Base-by-base conservation (phyloP, 2,888 invertebrate genomes). In the Leucania comma region DNA sequence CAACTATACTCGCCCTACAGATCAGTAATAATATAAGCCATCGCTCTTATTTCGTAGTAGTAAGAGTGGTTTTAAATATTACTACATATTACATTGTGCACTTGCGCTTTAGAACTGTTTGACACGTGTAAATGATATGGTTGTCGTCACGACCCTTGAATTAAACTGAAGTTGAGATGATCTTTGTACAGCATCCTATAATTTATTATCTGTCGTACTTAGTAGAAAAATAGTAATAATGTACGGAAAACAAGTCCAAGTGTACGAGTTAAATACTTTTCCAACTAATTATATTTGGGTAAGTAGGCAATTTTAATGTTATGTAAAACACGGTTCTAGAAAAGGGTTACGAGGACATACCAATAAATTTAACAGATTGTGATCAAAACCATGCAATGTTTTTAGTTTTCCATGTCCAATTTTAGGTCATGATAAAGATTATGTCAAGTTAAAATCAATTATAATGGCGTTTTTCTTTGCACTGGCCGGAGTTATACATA, bases 271-370 rank as follows among this genome's bases (percentile, higher is more conserved):
- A 2, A 3, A 12, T 24, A 48, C n/a, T 3, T 48, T 9, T n/a
- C 48, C n/a, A 46, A 48, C 20, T 2, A 60, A 32, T n/a, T n/a
- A 56, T 57, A 35, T 24, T 58, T 50, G 58, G n/a, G 17, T 38
- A 29, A n/a, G 2, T 14, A 24, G 17, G 14, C 50, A 17, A 24
- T 24, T 22, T 46, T 20, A 46, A n/a, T 8, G 9, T 9, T 48
- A n/a, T 48, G 46, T 48, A 6, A 9, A 22, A 20, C 12, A n/a
- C 22, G 10, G 32, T 20, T 42, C 20, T 51, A 14, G 12, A 63
- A 35, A 8, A 20, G 12, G 14, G 42, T 9, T 22, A 63, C 8
- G 20, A 24, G 24, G 8, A 46, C 26, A 58, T 42, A 10, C 9
- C 26, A 35, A 48, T 70, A 26, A 46, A 38, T 20, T 42, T 17